Conservation (phyloP, 1,140 invertebrate genomes). For the Drosophila cardini region DNA sequence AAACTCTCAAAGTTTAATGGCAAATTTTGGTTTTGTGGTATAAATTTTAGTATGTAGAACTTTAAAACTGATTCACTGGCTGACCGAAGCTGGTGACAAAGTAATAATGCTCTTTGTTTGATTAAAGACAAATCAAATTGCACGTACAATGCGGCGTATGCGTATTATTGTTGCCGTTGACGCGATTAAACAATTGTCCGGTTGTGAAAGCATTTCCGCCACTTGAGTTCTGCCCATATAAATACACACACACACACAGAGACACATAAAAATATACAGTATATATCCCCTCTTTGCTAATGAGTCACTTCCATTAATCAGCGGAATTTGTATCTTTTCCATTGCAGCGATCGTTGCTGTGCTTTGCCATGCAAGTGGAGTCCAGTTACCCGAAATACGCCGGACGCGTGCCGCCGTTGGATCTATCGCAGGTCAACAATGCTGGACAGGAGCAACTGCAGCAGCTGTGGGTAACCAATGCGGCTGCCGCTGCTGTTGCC, state of each 20-base stretch:
- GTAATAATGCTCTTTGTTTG: conserved; percentile 23
- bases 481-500: conserved; percentile 36
- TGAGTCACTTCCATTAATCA: conserved; percentile 75
- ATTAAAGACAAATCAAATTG: conserved; percentile 38
- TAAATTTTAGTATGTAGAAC: too few relatives aligned
- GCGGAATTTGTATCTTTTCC: conserved; percentile 43
- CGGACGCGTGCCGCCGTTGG: conserved; percentile 80
- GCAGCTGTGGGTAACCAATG: conserved; percentile 61
- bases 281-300: conserved; percentile 18
- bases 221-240: conserved; percentile 40
- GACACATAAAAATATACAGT: conserved; percentile 1
- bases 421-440: conserved; percentile 77
- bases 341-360: conserved; percentile 41
- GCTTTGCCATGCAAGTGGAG: conserved; percentile 75
- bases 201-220: conserved; percentile 78
- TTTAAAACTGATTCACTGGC: conserved; percentile 23
- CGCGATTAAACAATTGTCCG: conserved; percentile 78
- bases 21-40: too few relatives aligned
- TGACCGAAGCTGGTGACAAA: conserved; percentile 28
- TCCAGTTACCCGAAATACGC: conserved; percentile 79
- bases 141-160: conserved; percentile 46
- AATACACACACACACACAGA: conserved; percentile 16
- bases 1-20: too few relatives aligned
- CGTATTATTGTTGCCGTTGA: conserved; percentile 58
- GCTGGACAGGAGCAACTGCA: conserved; percentile 59